These are phyloP conservation scores for Sycophaga agraensis DNA, from an alignment of 1,140 invertebrate species.

Conservation along the genomic window DNA sequence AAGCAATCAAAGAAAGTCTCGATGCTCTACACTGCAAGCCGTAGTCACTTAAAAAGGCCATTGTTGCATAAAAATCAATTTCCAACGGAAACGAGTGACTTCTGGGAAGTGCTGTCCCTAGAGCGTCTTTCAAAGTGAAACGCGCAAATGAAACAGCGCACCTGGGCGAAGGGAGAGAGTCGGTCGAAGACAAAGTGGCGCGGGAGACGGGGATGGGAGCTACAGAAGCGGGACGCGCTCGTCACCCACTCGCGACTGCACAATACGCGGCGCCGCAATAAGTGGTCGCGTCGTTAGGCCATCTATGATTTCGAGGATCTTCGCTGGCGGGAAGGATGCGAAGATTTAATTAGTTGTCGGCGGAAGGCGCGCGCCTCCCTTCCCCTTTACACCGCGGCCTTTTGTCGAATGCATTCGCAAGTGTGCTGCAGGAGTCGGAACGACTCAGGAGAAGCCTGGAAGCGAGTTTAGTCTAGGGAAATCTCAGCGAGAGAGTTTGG, in stretches of 20 bases:
- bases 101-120: background rate
- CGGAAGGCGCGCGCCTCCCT: background rate
- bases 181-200: background rate
- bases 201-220: background rate
- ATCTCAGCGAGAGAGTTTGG: too few relatives aligned
- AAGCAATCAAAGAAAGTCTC: too few relatives aligned
- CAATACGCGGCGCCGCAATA: background rate
- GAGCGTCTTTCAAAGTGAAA: background rate
- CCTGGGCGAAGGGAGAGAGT: background rate
- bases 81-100: background rate
- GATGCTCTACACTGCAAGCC: too few relatives aligned
- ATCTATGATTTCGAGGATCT: conserved; percentile 7
- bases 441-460: too few relatives aligned
- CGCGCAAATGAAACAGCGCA: too few relatives aligned
- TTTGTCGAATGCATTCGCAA: too few relatives aligned
- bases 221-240: background rate
- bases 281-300: conserved; percentile 1
- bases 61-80: background rate
- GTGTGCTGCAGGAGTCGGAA: too few relatives aligned
- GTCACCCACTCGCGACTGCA: too few relatives aligned
- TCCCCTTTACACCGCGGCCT: too few relatives aligned
- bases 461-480: too few relatives aligned
- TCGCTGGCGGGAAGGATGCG: background rate
- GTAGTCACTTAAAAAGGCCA: too few relatives aligned
- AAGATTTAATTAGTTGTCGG: conserved; percentile 12